Base-by-base conservation (phyloP, 2,113 vertebrate genomes). In the Amphiprion percula region DNA sequence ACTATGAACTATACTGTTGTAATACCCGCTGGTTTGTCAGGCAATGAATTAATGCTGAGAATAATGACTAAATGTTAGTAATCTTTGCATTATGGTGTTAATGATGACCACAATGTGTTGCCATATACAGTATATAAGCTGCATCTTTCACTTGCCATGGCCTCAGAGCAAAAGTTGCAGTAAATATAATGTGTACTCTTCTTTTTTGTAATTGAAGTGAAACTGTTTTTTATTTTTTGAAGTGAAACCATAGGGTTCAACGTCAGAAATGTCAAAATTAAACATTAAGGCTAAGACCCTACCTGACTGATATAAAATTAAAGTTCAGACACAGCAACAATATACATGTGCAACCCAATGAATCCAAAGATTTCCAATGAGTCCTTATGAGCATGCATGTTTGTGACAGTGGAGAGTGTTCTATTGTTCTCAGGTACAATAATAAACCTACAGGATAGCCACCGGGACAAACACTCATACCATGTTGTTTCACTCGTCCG, bases 1-100 rank as follows among this genome's bases (percentile, higher is more conserved):
- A 77, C 67, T 84, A 63, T 71, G 93, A 95, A 95, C 93, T 90
- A 87, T 94, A 95, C 91, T 90, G 47, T 91, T 95, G 95, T 55
- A 95, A 93, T 93, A 95, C 95, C 96, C 96, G 95, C 90, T 92
- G 95, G 96, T 95, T 95, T 96, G 95, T 96, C 96, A 95, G 96
- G 96, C 95, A 69, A 77, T 62, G 19, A 86, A 80, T 61, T 74
- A 60, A 79, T 95, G 92, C 95, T 96, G 88, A 96, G 94, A 95
- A 95, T 79, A 96, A 95, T 21, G 41, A 70, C 56, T 80, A 87
- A 64, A 70, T 84, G 71, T 83, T 74, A 79, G 74, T 84, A 24
- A 82, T 68, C 16, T 81, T 72, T 83, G 61, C 82, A 69, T 84
- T 82, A 80, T 94, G 94, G 53, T 73, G 54, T 86, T 67, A 65